Evolutionary conservation across 2,797 vertebrate genomes (phyloP).

Genomic region (Echiichthys vipera): DNA sequence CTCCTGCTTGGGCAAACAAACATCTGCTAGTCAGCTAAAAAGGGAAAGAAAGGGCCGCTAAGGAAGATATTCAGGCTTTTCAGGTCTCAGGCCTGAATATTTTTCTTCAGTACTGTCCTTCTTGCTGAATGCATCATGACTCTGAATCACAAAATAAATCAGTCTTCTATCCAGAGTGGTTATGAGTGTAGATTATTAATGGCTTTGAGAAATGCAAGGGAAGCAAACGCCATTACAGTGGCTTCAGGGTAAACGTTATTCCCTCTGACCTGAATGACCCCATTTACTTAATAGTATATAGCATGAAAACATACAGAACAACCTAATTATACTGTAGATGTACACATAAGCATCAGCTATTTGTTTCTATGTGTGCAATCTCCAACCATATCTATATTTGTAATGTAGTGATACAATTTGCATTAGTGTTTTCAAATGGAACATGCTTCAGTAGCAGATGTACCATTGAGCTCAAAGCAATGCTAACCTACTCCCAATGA

Average conservation of each 20-base stretch:
- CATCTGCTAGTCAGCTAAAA: constrained; percentile 70
- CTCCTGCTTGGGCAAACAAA: constrained; percentile 65
- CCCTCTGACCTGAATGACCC: constrained; percentile 42
- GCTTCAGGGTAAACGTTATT: constrained; percentile 41
- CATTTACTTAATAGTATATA: constrained; percentile 56
- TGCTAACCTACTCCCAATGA: not conserved
- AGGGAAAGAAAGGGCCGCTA: not conserved
- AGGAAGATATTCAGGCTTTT: constrained; percentile 41
- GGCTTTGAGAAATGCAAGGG: constrained; percentile 36
- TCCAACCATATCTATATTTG: not conserved
- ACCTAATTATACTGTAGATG: constrained; percentile 16
- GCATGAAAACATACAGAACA: constrained; percentile 36
- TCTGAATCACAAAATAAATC: constrained; percentile 57
- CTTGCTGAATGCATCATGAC: constrained; percentile 32
- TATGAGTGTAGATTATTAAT: constrained; percentile 66
- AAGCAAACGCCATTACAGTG: constrained; percentile 41
- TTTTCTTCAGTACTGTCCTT: constrained; percentile 10
- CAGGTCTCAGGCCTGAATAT: constrained; percentile 36
- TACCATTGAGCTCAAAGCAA: not conserved
- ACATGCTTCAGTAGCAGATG: not conserved
- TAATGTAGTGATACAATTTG: not conserved
- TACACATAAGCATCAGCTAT: not conserved
- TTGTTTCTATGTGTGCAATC: not conserved
- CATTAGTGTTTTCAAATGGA: not conserved
- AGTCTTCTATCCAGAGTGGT: constrained; percentile 52